Conservation (phyloP, 1,140 invertebrate species). For the Hypsibius dujardini region DNA sequence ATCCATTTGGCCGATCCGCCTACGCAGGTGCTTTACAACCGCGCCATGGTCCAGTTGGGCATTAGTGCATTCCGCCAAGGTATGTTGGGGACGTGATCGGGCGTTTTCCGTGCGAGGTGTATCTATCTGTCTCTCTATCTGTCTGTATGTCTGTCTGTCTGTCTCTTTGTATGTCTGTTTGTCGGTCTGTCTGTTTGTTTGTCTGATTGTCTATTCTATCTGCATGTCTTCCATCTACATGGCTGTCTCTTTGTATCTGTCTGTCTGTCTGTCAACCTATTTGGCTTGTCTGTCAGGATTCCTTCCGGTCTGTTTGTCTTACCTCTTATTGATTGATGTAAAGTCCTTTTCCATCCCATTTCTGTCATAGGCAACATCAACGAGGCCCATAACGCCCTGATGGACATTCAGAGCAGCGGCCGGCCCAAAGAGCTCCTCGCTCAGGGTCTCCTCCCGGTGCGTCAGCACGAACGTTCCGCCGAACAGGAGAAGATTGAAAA, state of each 20-base stretch:
- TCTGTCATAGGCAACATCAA: constrained; percentile 51
- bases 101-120: too few relatives aligned
- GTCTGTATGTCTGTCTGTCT: too few relatives aligned
- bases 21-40: constrained; percentile 90
- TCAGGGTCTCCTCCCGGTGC: constrained; percentile 54
- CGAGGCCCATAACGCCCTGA: constrained; percentile 88
- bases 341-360: neutral
- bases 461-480: constrained; percentile 82
- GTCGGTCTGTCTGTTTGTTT: too few relatives aligned
- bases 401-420: constrained; percentile 93
- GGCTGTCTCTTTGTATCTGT: too few relatives aligned
- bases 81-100: neutral
- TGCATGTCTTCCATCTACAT: too few relatives aligned
- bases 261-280: too few relatives aligned
- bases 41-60: constrained; percentile 94
- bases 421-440: constrained; percentile 90
- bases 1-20: constrained; percentile 93
- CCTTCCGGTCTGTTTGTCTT: too few relatives aligned
- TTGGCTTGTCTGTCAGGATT: too few relatives aligned
- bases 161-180: too few relatives aligned
- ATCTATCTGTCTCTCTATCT: too few relatives aligned
- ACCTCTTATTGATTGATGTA: neutral
- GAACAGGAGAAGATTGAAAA: constrained; percentile 98
- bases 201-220: too few relatives aligned
- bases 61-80: constrained; percentile 94